These are phyloP conservation scores for Sphaeridia pumilis DNA, from an alignment of 2,888 invertebrate genomes.

Conservation along the genomic window DNA sequence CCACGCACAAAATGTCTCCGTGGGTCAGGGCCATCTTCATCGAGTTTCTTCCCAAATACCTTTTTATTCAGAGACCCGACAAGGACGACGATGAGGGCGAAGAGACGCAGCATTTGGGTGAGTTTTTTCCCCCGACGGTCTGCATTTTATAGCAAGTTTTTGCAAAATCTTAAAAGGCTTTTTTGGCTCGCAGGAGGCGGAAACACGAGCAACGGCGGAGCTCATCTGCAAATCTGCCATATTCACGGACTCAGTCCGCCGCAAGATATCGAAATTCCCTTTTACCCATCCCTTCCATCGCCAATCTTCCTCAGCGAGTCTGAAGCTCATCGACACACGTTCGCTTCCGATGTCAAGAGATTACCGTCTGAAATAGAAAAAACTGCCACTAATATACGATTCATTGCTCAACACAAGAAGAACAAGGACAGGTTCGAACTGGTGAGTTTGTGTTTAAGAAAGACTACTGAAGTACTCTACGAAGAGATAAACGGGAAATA, in stretches of 20 bases:
- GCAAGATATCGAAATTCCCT: constrained; percentile 34
- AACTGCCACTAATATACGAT: constrained; percentile 81
- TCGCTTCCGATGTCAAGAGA: constrained; percentile 45
- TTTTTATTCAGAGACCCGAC: constrained; percentile 77
- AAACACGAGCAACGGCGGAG: constrained; percentile 11
- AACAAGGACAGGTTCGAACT: constrained; percentile 90
- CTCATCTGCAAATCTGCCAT: constrained; percentile 32
- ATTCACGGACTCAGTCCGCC: constrained; percentile 34
- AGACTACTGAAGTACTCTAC: not conserved
- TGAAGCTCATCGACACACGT: constrained; percentile 30
- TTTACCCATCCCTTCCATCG: constrained; percentile 35
- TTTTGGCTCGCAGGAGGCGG: constrained; percentile 15
- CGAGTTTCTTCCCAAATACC: constrained; percentile 62
- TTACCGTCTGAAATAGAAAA: constrained; percentile 77
- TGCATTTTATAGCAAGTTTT: not conserved
- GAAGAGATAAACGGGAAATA: too few species aligned
- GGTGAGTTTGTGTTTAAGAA: constrained; percentile 50
- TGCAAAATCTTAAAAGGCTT: not conserved
- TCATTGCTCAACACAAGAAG: constrained; percentile 88
- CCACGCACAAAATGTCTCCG: constrained; percentile 78
- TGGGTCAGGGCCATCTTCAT: constrained; percentile 75
- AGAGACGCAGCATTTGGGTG: constrained; percentile 29
- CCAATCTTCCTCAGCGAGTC: constrained; percentile 36
- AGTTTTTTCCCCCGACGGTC: not conserved
- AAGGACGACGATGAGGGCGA: constrained; percentile 50